Evolutionary conservation across 2,888 invertebrate genomes (phyloP), one percentile per base, ranked within the genome.

Genomic region (Schizaphis graminum): DNA sequence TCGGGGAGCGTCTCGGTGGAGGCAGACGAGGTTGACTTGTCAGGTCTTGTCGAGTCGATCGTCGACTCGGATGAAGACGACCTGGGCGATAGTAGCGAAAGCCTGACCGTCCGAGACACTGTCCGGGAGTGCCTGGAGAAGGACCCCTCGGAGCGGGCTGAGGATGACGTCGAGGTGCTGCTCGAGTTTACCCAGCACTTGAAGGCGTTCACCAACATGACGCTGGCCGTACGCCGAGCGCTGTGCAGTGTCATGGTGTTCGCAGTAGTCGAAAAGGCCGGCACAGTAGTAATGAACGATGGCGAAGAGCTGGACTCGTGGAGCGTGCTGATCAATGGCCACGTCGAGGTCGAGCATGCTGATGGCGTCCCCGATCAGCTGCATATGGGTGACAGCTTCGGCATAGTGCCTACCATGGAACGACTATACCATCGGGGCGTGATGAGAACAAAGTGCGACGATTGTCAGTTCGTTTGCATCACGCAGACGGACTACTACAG

Each of bases 301-400:
- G 99, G 99, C n/a, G 99, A 99, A 96, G 99, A 99, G 96, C 97
- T 99, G 95, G 99, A 99, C 96, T 99, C 99, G 56, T 99, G 99
- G 99, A 99, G 99, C 94, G 99, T 99, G 94, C 97, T 99, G 94
- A 99, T 99, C 94, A 99, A 99, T 96, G 99, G 99, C 13, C 98
- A 98, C 95, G 99, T 99, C 61, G 99, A 99, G 96, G 98, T 99
- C 95, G 98, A 98, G 95, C 98, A 98, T 95, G 97, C 97, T 49
- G 97, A 97, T 96, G 98, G 98, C 67, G 97, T 98, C 95, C 97
- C 97, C 93, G 98, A 98, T 95, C 97, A 98, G 95, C 96, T 99
- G 16, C 98, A 98, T 96, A 97, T 99, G 95, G 99, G 99, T 67
- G 99, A 99, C 96, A 99, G 99, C 95, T 99, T 99, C 96, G 99